phyloP scores from a whole-genome alignment of 2,888 invertebrate species.

The Trissolcus brochymenae region DNA sequence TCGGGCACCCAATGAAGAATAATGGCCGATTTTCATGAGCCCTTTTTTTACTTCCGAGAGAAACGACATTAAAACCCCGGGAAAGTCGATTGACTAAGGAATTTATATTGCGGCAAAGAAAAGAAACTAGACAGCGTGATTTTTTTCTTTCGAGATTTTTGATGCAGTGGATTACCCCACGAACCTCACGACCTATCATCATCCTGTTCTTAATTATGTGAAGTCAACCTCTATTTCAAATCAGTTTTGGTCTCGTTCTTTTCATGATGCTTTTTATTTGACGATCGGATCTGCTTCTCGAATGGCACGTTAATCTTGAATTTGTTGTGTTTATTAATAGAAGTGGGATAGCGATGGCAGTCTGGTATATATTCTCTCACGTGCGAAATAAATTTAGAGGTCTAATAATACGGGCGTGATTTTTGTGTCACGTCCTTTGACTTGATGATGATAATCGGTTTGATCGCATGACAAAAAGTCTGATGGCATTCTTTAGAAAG shows the following conservation, averaged over 20 bases:
- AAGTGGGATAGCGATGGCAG: background rate
- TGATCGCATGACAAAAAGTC: too few relatives aligned
- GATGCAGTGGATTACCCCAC: background rate
- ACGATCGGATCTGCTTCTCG: constrained; percentile 11
- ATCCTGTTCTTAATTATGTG: constrained; percentile 27
- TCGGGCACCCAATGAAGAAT: constrained; percentile 20
- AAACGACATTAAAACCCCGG: constrained; percentile 13
- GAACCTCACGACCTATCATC: constrained; percentile 6
- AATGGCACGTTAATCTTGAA: background rate
- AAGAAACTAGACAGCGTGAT: constrained; percentile 8
- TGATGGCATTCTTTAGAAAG: too few relatives aligned
- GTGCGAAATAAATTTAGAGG: background rate
- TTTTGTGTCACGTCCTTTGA: too few relatives aligned
- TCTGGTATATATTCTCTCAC: background rate
- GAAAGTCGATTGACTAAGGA: constrained; percentile 17
- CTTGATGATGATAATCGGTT: too few relatives aligned
- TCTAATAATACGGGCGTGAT: too few relatives aligned
- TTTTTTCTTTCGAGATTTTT: constrained; percentile 10
- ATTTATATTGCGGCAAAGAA: constrained; percentile 30
- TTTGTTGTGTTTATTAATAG: constrained; percentile 22
- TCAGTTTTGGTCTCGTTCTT: constrained; percentile 23
- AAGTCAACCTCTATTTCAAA: constrained; percentile 18
- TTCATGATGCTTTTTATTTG: constrained; percentile 2
- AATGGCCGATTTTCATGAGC: constrained; percentile 28
- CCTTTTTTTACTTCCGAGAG: constrained; percentile 13